These are phyloP conservation scores for Muscicapa comitata DNA, from an alignment of 2,797 vertebrate genomes.

Conservation along the genomic window DNA sequence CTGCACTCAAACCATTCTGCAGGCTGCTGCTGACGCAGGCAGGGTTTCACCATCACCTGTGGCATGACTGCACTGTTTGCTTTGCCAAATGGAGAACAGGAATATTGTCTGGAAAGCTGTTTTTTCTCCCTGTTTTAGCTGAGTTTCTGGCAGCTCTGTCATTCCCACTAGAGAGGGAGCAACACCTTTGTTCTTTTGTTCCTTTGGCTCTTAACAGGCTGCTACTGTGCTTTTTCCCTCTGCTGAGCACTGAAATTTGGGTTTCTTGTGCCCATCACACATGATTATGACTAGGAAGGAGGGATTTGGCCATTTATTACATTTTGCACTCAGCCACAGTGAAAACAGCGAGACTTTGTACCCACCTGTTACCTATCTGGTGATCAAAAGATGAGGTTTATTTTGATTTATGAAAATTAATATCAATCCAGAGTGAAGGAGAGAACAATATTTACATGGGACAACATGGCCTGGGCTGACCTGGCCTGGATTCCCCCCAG, in stretches of 20 bases:
- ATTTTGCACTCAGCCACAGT: not conserved
- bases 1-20: not conserved
- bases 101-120: not conserved
- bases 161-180: not conserved
- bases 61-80: not conserved
- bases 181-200: not conserved
- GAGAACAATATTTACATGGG: not conserved
- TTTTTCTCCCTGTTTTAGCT: rapidly evolving
- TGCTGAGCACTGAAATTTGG: not conserved
- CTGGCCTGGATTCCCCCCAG: rapidly evolving
- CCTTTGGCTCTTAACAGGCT: not conserved
- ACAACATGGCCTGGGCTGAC: not conserved
- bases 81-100: not conserved
- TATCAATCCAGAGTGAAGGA: not conserved
- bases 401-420: not conserved
- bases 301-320: not conserved
- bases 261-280: not conserved
- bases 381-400: not conserved
- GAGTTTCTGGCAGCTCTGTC: not conserved
- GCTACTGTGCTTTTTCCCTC: not conserved
- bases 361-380: not conserved
- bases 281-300: not conserved
- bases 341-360: not conserved
- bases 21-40: not conserved
- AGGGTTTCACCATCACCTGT: not conserved